Evolutionary conservation across 2,113 vertebrate genomes (phyloP), one percentile per base, ranked within the genome.

Genomic region (Halichoerus grypus): DNA sequence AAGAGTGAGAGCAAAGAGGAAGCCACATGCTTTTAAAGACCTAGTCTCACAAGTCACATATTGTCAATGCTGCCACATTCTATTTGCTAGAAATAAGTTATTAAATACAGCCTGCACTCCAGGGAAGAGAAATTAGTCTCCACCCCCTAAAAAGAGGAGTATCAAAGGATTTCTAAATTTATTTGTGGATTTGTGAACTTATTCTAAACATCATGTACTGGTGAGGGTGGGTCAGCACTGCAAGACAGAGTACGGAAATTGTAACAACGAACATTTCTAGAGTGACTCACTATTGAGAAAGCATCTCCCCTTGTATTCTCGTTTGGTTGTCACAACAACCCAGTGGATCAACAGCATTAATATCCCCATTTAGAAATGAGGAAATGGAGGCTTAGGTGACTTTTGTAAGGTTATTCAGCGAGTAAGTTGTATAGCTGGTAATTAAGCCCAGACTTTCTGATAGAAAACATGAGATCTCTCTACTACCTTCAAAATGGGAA

Each of bases 301-400:
- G 24, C 39, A 39, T 95, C 53, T 69, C 84, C 57, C 33, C 88
- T 7, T 28, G 46, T 84, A 85, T 88, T 77, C 53, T 87, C 24
- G 24, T 87, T n/a, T 39, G 59, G 55, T 85, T 88, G 91, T 84
- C 61, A 87, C 61, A 91, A 55, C 26, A 59, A 55, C 14, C 22
- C 76, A 36, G 22, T 7, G 39, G 49, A 57, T 88, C 63, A n/a
- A 79, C 24, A 59, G 77, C 57, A 76, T 87, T 82, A 79, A 89
- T 61, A 88, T 69, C 69, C 49, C 49, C 36, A 51, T 51, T 94
- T 76, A 93, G 33, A 95, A 86, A 94, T 71, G 33, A 85, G 65
- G 85, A 94, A 92, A 81, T 77, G 39, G 53, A 88, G 71, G 59
- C 15, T 77, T 42, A 55, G 63, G 16, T 94, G 80, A 80, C 76